Evolutionary conservation across 2,797 vertebrate genomes (phyloP), one percentile per base, ranked within the genome.

Genomic region (Karalla daura): DNA sequence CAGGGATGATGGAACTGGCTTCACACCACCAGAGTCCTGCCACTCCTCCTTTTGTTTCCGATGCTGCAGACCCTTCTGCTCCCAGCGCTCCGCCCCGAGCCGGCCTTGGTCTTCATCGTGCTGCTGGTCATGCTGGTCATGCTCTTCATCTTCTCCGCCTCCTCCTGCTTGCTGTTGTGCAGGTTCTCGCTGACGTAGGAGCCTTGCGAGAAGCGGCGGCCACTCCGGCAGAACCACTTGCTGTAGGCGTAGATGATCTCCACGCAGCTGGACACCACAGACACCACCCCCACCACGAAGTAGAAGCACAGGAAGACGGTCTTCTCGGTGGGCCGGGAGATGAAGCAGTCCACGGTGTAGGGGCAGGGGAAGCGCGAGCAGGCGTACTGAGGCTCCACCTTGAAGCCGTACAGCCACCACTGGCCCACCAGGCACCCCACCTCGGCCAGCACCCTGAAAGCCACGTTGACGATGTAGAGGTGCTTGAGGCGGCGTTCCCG

Each of bases 251-350:
- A 86, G 61, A 92, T 45, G 13, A 98, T 80, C 85, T 98, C 96
- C 0, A 62, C 85, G 12, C 92, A 58, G 89, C 95, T 96, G 84
- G 95, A 94, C 41, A 94, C 2, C 0, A 93, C 94, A 0, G 96
- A 94, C 3, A 96, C 27, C 46, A 96, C 65, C 18, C 96, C 96
- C 13, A 97, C 91, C 0, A 66, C 64, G 49, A 98, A 97, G 92
- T 96, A 98, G 89, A 98, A 98, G 78, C 93, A 83, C 65, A 98
- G 93, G 90, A 98, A 97, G 81, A 97, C 46, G 0, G 96, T 97
- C 88, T 98, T 98, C 91, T 98, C 97, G 0, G 94, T 94, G 7
- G 97, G 95, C 2, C 96, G 94, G 14, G 96, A 97, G 33, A 95
- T 95, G 88, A 96, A 98, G 92, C 97, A 98, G 85, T 97, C 95